Base-by-base conservation (phyloP, 2,888 invertebrate genomes). In the Agrenia bidenticulata region DNA sequence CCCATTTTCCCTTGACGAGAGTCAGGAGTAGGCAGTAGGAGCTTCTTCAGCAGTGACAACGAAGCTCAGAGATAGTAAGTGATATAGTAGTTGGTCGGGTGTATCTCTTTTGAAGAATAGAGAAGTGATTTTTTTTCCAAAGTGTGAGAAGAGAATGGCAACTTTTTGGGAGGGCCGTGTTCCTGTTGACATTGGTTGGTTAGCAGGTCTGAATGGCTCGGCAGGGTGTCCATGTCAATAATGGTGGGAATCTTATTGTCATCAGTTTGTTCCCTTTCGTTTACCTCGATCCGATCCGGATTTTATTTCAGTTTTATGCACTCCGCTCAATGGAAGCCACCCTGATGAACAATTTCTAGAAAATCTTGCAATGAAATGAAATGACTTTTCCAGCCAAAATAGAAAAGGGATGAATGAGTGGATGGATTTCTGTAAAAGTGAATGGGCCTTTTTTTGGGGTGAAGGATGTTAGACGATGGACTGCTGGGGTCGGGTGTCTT, bases 181-280 rank as follows among this genome's bases (percentile, higher is more conserved):
- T 53, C 64, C 61, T 69, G 66, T 66, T 69, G 69, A 66, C 66
- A 70, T 63, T 68, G 66, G 70, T 71, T 71, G 70, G 70, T 66
- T 71, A 67, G 64, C 64, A 64, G 61, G 17, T 50, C 61, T 66
- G 62, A 71, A 70, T 67, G 64, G 55, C 70, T 59, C 70, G 58
- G 70, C 60, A 68, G 67, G 70, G 70, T 59, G 49, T 64, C 62
- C 56, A 58, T 67, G 67, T 67, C 68, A 68, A 71, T 71, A 66
- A 70, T 71, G 68, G 66, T 70, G 67, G 60, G 68, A 71, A 71
- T 71, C 66, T 63, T 63, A 71, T 71, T 71, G 70, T 71, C 67
- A 71, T 71, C 66, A 66, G 42, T 58, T 58, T 58, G 58, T 58
- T 57, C 58, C 58, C 45, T 58, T 58, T 45, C 58, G 45, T 58